phyloP scores from a whole-genome alignment of 1,140 invertebrate genomes.

The Oscheius sp. region DNA sequence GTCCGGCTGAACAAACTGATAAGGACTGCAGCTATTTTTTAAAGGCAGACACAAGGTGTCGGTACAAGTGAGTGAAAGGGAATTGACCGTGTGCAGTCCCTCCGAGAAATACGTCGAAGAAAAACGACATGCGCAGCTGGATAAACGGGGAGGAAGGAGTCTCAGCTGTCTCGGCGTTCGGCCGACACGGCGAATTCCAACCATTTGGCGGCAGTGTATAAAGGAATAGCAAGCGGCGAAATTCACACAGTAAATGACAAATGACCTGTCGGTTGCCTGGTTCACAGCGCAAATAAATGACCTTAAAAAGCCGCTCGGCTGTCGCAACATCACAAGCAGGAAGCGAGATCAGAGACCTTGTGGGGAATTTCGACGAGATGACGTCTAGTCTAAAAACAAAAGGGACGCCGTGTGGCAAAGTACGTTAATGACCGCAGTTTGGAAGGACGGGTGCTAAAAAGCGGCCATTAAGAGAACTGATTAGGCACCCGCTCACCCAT shows the following conservation, averaged over 20 bases:
- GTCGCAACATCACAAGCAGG: neutral
- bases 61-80: too few species aligned
- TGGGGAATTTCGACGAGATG: neutral
- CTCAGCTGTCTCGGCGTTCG: too few species aligned
- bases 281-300: neutral
- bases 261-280: neutral
- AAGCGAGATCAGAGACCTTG: neutral
- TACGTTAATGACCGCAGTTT: constrained; percentile 7
- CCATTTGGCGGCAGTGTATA: too few species aligned
- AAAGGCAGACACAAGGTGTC: too few species aligned
- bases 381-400: neutral
- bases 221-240: neutral
- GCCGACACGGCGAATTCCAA: too few species aligned
- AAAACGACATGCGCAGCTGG: too few species aligned
- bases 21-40: too few species aligned
- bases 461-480: constrained; percentile 9
- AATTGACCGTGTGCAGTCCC: too few species aligned
- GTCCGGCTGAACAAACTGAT: too few species aligned
- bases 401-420: neutral
- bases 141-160: too few species aligned
- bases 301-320: neutral
- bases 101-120: too few species aligned
- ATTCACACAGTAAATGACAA: neutral
- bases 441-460: constrained; percentile 1
- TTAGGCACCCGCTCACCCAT: constrained; percentile 6